Base-by-base conservation (phyloP, 2,888 invertebrate species). In the Perdita meconis region DNA sequence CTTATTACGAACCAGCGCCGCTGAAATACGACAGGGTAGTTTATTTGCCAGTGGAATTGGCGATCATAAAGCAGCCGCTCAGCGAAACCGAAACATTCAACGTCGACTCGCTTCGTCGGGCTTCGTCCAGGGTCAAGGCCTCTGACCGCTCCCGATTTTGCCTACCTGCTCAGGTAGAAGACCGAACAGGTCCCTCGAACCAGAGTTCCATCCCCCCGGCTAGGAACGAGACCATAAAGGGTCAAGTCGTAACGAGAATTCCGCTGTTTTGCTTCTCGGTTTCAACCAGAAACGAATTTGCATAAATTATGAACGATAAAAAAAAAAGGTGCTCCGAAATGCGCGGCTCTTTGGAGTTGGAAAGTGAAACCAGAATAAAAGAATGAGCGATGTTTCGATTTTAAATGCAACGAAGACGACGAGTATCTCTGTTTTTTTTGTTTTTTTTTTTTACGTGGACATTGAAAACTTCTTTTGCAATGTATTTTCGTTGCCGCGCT, bases 81-180 rank as follows among this genome's bases (percentile, higher is more conserved):
- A 34, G 50, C 38, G 36, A 63, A 24, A 63, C 53, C 53, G 30
- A 36, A 63, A 50, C 19, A 67, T 76, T 47, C 42, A 36, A 44
- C 65, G 80, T 78, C 71, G 76, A 73, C 65, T 66, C 53, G 55
- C 50, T 59, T 70, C 65, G 64, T 63, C 69, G 66, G 76, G 59
- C 50, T 60, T 67, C 44, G 64, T 82, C 87, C 84, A 86, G 86
- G 90, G 88, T 90, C 89, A 90, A 90, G 89, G 89, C 84, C 84
- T 84, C 76, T 77, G 81, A 78, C 80, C 76, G 78, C 67, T 57
- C 60, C 71, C 59, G 72, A 78, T 68, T 80, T 75, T 84, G 72
- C 80, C 80, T 81, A 74, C 81, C 73, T 81, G 79, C 61, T 69
- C 81, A 74, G 76, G 81, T 83, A 80, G 81, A 74, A 42, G 57